A percentile compares a stretch with the other conserved stretches of the same genome.
These are phyloP conservation scores for Cynoglossus semilaevis DNA, from an alignment of 2,113 vertebrate genomes.

Conservation along the genomic window DNA sequence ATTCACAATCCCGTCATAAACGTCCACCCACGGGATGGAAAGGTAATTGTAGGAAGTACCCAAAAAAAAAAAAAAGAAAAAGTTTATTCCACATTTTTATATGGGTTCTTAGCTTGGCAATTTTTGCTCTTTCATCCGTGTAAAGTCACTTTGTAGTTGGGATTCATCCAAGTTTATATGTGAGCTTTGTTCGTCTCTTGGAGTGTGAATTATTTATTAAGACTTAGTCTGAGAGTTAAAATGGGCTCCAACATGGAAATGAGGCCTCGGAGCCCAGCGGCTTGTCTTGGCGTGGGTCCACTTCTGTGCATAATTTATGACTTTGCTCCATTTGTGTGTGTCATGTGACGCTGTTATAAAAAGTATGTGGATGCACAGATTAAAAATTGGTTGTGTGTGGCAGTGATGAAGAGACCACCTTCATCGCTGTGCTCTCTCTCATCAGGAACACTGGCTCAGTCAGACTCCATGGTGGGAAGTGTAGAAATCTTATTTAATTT, in stretches of 20 bases:
- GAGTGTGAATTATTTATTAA: constrained; percentile 70
- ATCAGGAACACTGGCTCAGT: no score
- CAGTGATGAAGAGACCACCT: constrained; percentile 2
- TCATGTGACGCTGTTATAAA: constrained; percentile 4
- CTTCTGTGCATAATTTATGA: constrained; percentile 64
- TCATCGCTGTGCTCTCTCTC: no score
- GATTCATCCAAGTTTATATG: constrained; percentile 36
- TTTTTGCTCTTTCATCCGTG: no score
- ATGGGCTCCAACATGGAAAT: constrained; percentile 66
- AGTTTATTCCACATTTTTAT: no score
- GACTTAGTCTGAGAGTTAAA: constrained; percentile 66
- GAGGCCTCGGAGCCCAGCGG: constrained; percentile 63
- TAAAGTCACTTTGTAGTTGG: neutral
- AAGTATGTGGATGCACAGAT: constrained; percentile 46
- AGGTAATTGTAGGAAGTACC: no score
- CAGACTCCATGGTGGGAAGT: no score
- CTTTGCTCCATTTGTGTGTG: constrained; percentile 31
- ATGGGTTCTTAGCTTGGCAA: no score
- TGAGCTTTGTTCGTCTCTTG: constrained; percentile 48
- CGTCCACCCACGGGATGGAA: no score
- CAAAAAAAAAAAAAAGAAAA: no score
- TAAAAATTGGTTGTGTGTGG: constrained; percentile 36
- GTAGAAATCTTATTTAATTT: no score
- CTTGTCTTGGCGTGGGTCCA: constrained; percentile 62
- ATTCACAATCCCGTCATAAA: no score